Percentiles rank a stretch among this genome's conserved stretches.
These are phyloP conservation scores for Actinia equina DNA, from an alignment of 64 coral and sea anemone genomes.

Conservation along the genomic window DNA sequence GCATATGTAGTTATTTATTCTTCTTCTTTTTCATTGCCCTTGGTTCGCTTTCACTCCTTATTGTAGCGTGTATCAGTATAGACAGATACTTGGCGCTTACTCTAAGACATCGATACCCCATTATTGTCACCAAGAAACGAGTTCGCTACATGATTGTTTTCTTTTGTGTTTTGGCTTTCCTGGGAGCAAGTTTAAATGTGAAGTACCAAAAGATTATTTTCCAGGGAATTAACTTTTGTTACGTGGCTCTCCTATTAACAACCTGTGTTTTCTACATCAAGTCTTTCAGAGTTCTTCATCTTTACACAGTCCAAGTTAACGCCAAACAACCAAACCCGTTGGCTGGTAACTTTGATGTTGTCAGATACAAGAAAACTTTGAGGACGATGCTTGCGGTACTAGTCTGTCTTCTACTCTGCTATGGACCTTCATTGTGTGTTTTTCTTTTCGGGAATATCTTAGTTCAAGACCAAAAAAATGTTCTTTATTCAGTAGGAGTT, in stretches of 20 bases:
- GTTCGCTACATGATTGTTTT: background rate
- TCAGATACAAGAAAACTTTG: no score
- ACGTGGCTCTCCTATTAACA: background rate
- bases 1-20: no score
- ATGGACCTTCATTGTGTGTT: background rate
- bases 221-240: no score
- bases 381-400: background rate
- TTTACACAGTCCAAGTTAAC: no score
- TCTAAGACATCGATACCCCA: slow-evolving; percentile 2
- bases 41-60: no score
- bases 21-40: no score
- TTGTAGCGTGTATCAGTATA: background rate
- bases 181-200: background rate
- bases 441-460: no score
- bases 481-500: background rate
- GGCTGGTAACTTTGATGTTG: no score
- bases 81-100: slow-evolving; percentile 10
- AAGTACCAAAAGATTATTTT: no score
- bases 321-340: no score
- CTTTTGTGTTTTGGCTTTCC: background rate
- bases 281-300: slow-evolving; percentile 7
- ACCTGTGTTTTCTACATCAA: background rate
- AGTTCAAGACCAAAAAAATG: no score
- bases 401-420: background rate
- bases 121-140: slow-evolving; percentile 3